phyloP scores from a whole-genome alignment of 1,140 invertebrate species.

The Limonius californicus region DNA sequence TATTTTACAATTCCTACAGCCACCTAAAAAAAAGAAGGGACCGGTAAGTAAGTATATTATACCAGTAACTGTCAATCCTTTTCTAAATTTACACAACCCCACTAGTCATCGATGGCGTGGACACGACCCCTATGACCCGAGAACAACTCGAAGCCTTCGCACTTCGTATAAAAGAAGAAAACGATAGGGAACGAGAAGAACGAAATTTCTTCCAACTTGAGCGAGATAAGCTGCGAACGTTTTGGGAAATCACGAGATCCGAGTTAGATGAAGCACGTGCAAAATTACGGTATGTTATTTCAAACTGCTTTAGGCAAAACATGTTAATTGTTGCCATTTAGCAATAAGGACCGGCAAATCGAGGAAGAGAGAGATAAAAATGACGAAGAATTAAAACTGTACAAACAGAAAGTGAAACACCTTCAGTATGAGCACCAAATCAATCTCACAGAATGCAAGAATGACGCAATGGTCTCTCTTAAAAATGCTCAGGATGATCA shows the following conservation, averaged over 20 bases:
- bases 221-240: slow-evolving; percentile 88
- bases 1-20: slow-evolving; percentile 32
- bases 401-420: slow-evolving; percentile 91
- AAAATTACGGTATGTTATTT: slow-evolving; percentile 50
- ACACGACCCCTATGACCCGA: slow-evolving; percentile 87
- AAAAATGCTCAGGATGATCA: slow-evolving; percentile 74
- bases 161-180: slow-evolving; percentile 81
- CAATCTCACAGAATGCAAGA: slow-evolving; percentile 72
- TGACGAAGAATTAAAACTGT: slow-evolving; percentile 80
- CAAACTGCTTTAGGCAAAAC: not conserved
- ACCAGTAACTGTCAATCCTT: not conserved
- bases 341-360: slow-evolving; percentile 82
- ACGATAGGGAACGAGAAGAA: slow-evolving; percentile 91
- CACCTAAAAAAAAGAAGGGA: slow-evolving; percentile 32
- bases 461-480: slow-evolving; percentile 70
- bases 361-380: slow-evolving; percentile 84
- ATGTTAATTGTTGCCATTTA: slow-evolving; percentile 36
- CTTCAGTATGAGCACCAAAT: slow-evolving; percentile 88
- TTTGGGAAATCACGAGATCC: slow-evolving; percentile 88
- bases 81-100: not conserved
- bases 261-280: slow-evolving; percentile 79
- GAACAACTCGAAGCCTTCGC: slow-evolving; percentile 90
- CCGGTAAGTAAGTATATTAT: slow-evolving; percentile 26
- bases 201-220: slow-evolving; percentile 94
- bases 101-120: slow-evolving; percentile 79